Percentiles rank a stretch among this genome's conserved stretches.
Conservation (phyloP, 2,888 invertebrate genomes). For the Nomada fucata region DNA sequence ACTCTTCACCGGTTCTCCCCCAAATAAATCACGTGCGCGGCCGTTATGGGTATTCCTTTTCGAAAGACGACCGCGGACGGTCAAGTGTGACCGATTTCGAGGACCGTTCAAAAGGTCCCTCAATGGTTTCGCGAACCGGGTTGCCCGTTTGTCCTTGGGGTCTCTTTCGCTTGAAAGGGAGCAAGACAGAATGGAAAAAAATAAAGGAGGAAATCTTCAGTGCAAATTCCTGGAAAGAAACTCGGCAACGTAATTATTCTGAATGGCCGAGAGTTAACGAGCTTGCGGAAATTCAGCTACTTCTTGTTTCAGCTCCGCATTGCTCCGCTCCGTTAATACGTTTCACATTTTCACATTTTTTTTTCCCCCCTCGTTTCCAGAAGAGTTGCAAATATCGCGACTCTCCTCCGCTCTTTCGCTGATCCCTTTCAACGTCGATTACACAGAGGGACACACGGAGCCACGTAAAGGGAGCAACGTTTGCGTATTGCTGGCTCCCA, state of each 20-base stretch:
- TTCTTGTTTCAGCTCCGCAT: not conserved
- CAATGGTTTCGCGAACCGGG: not conserved
- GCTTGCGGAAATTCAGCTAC: constrained; percentile 35
- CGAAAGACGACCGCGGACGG: not conserved
- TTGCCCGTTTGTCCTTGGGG: not conserved
- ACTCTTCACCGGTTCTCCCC: constrained; percentile 31
- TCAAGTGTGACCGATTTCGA: constrained; percentile 24
- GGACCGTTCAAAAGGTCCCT: constrained; percentile 1
- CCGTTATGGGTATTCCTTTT: constrained; percentile 12
- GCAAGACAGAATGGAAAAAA: not conserved
- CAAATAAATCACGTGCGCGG: constrained; percentile 47
- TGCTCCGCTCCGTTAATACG: constrained; percentile 8
- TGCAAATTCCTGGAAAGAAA: constrained; percentile 13
- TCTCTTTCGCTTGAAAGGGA: not conserved
- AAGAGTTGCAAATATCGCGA: not conserved
- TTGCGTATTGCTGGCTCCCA: constrained; percentile 7
- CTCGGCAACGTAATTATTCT: constrained; percentile 32
- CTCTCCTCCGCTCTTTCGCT: not conserved
- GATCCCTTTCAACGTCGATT: constrained; percentile 18
- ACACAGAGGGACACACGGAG: not conserved
- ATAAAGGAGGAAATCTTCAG: not conserved
- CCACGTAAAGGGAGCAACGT: constrained; percentile 1
- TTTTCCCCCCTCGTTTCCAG: not conserved
- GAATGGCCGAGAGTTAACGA: constrained; percentile 40
- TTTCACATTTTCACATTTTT: constrained; percentile 17